A percentile compares a stretch with the other conserved stretches of the same genome.
These are phyloP conservation scores for Colinus virginianus DNA, from an alignment of 2,113 vertebrate species.

Conservation along the genomic window DNA sequence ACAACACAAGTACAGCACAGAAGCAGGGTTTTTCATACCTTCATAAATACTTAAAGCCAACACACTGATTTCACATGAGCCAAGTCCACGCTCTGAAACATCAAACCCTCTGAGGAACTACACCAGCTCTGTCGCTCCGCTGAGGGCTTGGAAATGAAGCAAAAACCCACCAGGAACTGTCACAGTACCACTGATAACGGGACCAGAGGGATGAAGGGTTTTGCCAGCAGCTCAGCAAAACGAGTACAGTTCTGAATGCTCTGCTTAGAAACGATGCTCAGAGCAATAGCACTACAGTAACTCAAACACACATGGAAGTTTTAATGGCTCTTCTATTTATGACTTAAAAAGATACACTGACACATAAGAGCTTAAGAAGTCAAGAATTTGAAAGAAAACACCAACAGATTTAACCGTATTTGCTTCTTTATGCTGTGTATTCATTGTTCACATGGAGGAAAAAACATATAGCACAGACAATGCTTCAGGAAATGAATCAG, in stretches of 20 bases:
- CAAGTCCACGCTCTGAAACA: not conserved
- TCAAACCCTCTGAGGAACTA: not conserved
- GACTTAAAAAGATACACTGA: not conserved
- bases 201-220: not conserved
- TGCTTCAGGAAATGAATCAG: slow-evolving; percentile 33
- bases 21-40: not conserved
- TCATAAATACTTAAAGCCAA: not conserved
- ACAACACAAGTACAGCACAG: not conserved
- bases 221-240: not conserved
- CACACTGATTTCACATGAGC: not conserved
- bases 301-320: fast-evolving
- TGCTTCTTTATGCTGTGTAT: not conserved
- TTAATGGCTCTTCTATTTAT: not conserved
- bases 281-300: not conserved
- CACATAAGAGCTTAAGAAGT: not conserved
- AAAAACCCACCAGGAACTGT: not conserved
- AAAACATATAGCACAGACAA: fast-evolving
- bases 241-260: not conserved
- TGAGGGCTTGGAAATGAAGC: not conserved
- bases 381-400: not conserved
- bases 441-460: not conserved
- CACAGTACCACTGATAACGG: not conserved
- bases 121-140: fast-evolving
- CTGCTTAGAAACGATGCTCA: not conserved
- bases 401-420: not conserved